Evolutionary conservation across 2,888 invertebrate genomes (phyloP).

Genomic region (Pseudococcus jackbeardsleyi): DNA sequence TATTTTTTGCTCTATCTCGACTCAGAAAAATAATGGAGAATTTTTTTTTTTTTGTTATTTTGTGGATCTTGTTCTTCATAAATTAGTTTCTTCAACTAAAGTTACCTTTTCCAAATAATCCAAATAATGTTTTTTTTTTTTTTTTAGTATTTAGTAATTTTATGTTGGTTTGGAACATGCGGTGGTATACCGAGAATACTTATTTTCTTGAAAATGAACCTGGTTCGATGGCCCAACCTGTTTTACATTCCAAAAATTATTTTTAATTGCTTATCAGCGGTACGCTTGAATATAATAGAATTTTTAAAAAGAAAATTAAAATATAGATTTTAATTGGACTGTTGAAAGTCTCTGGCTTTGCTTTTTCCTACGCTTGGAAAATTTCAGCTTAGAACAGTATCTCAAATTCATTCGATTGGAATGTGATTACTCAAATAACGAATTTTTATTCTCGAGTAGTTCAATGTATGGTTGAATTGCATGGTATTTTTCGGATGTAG

Average conservation of each 20-base stretch:
- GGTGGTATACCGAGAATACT: neutral
- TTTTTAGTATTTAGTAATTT: neutral
- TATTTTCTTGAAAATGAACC: neutral
- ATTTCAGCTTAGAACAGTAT: neutral
- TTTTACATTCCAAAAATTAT: neutral
- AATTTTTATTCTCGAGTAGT: neutral
- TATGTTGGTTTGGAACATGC: neutral
- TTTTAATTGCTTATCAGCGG: neutral
- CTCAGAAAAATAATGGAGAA: neutral
- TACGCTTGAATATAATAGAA: neutral
- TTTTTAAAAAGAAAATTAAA: neutral
- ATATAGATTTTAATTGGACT: neutral
- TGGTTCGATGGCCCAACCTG: neutral
- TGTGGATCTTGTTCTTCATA: neutral
- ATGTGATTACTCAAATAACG: neutral
- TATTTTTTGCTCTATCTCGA: neutral
- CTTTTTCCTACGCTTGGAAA: neutral
- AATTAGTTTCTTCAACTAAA: neutral
- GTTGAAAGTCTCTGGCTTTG: neutral
- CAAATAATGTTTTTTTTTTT: neutral
- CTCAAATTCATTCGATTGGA: neutral
- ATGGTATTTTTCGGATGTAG: neutral
- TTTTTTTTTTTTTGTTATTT: neutral
- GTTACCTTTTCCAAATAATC: constrained; percentile 2
- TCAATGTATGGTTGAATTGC: constrained; percentile 1